Conservation (phyloP, 1,140 invertebrate genomes). For the Ruditapes philippinarum region DNA sequence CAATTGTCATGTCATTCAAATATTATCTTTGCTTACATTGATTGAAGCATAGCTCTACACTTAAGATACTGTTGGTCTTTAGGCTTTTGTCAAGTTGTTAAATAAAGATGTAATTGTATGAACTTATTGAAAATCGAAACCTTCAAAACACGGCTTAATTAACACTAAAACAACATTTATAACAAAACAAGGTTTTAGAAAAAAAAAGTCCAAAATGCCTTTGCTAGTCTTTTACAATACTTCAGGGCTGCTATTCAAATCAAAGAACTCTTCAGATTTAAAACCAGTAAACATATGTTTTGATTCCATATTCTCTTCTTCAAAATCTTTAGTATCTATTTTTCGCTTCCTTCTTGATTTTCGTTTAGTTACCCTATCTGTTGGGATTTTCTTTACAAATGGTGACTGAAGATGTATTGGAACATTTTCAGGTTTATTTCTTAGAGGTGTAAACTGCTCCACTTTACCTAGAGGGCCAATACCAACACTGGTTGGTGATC, state of each 20-base stretch:
- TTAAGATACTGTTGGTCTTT: too few species aligned
- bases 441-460: neutral
- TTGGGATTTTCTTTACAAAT: constrained; percentile 55
- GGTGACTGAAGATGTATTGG: constrained; percentile 35
- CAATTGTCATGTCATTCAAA: too few species aligned
- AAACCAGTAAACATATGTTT: neutral
- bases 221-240: too few species aligned
- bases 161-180: too few species aligned
- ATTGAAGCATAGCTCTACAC: too few species aligned
- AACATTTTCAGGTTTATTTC: neutral
- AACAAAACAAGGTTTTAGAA: too few species aligned
- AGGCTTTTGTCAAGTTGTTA: too few species aligned
- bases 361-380: constrained; percentile 55
- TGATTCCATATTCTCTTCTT: neutral
- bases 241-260: neutral
- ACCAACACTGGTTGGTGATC: neutral
- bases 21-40: too few species aligned
- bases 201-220: neutral
- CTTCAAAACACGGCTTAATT: too few species aligned
- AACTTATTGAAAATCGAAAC: too few species aligned
- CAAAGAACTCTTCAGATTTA: neutral
- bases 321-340: neutral
- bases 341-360: neutral
- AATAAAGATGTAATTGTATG: too few species aligned
- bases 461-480: neutral